These are phyloP conservation scores for Anomalospiza imberbis DNA, from an alignment of 2,797 vertebrate species.

Conservation along the genomic window DNA sequence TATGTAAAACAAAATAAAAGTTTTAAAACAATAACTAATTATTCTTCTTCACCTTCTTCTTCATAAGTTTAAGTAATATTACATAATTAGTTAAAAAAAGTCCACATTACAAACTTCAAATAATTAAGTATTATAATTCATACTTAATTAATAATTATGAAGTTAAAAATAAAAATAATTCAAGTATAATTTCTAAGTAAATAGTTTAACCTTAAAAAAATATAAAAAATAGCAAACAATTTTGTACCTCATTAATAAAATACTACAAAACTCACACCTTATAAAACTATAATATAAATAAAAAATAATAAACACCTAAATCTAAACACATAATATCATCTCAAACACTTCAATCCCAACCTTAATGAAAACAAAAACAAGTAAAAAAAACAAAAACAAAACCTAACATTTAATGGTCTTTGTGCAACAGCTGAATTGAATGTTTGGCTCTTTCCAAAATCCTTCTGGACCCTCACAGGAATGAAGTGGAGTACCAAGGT, in stretches of 20 bases:
- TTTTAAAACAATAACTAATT: background rate
- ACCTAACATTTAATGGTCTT: background rate
- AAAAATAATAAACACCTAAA: too few species aligned
- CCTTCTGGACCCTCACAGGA: background rate
- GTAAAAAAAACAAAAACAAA: background rate
- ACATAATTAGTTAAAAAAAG: background rate
- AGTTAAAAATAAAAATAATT: background rate
- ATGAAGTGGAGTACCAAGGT: rapidly evolving
- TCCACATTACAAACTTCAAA: background rate
- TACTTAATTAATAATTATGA: background rate
- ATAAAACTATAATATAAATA: background rate
- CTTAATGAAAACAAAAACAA: background rate
- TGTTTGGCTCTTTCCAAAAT: background rate
- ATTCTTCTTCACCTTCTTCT: background rate
- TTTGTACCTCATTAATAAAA: background rate
- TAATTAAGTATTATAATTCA: background rate
- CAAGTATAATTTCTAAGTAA: background rate
- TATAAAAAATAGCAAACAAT: background rate
- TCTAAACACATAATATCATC: too few species aligned
- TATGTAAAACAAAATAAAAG: background rate
- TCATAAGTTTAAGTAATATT: background rate
- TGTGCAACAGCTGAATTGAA: rapidly evolving
- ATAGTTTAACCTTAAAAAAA: background rate
- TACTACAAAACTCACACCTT: background rate
- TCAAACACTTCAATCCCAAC: background rate